Evolutionary conservation across 2,113 vertebrate species (phyloP).

Genomic region (Oenanthe oenanthe): DNA sequence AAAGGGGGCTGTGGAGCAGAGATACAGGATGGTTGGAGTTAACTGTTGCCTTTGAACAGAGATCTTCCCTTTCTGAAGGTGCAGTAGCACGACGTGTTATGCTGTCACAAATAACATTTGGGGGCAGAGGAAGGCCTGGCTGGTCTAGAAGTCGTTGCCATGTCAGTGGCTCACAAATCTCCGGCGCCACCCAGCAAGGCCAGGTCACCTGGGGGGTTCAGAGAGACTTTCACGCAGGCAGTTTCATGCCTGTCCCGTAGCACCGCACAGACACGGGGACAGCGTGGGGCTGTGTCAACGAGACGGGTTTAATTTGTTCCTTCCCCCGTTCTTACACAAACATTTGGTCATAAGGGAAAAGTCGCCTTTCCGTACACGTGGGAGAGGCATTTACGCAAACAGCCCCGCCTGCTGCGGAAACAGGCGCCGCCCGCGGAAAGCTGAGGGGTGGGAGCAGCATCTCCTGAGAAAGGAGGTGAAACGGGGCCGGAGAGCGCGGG

Average conservation of each 20-base stretch:
- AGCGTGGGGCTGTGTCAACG: background rate
- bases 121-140: background rate
- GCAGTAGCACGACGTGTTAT: background rate
- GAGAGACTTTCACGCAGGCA: too few species aligned
- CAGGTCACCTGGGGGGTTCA: too few species aligned
- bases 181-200: background rate
- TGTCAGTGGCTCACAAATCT: background rate
- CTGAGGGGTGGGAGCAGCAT: background rate
- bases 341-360: background rate
- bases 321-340: background rate
- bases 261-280: too few species aligned
- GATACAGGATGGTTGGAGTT: rapidly evolving
- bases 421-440: background rate
- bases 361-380: background rate
- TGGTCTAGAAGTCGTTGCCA: rapidly evolving
- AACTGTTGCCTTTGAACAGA: background rate
- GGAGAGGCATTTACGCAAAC: background rate
- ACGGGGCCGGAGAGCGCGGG: background rate
- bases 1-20: rapidly evolving
- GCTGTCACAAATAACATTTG: rapidly evolving
- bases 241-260: too few species aligned
- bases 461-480: background rate
- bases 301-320: background rate
- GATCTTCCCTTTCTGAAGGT: background rate
- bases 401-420: background rate